A percentile compares a stretch with the other conserved stretches of the same genome.
Conservation (phyloP, 2,888 invertebrate genomes). For the Lagria hirta region DNA sequence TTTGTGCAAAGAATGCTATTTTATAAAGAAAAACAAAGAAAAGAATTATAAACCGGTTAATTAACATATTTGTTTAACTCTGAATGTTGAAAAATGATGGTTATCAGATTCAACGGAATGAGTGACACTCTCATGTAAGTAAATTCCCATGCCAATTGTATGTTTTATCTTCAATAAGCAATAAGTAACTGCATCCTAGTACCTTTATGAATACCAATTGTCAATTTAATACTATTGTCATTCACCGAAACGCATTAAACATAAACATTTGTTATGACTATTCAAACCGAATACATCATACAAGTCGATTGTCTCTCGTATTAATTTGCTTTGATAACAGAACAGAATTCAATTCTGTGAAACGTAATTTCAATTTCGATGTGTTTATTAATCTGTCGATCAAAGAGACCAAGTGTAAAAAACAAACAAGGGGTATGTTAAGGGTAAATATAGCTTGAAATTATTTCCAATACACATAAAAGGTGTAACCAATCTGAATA, state of each 20-base stretch:
- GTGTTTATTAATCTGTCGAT: constrained; percentile 49
- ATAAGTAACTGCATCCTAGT: constrained; percentile 47
- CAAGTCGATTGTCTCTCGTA: constrained; percentile 5
- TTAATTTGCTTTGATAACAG: constrained; percentile 13
- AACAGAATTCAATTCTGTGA: constrained; percentile 7
- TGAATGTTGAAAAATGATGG: no score
- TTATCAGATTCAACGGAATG: no score
- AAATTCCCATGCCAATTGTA: constrained; percentile 46
- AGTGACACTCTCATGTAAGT: no score
- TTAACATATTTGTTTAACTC: no score
- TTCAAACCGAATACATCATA: constrained; percentile 39
- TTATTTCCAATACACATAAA: constrained; percentile 56
- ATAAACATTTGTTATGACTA: constrained; percentile 42
- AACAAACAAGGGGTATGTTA: constrained; percentile 53
- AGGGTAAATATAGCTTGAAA: constrained; percentile 52
- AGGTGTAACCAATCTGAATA: constrained; percentile 58
- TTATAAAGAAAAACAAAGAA: no score
- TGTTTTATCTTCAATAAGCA: constrained; percentile 42
- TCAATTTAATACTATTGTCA: constrained; percentile 41
- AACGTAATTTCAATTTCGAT: constrained; percentile 42
- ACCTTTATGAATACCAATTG: constrained; percentile 44
- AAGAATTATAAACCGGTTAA: no score
- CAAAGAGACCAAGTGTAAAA: constrained; percentile 55
- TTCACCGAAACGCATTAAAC: constrained; percentile 42
- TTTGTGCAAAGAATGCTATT: no score